These are phyloP conservation scores for Paramormyrops hopkinsi DNA, from an alignment of 2,797 vertebrate species.

Conservation along the genomic window DNA sequence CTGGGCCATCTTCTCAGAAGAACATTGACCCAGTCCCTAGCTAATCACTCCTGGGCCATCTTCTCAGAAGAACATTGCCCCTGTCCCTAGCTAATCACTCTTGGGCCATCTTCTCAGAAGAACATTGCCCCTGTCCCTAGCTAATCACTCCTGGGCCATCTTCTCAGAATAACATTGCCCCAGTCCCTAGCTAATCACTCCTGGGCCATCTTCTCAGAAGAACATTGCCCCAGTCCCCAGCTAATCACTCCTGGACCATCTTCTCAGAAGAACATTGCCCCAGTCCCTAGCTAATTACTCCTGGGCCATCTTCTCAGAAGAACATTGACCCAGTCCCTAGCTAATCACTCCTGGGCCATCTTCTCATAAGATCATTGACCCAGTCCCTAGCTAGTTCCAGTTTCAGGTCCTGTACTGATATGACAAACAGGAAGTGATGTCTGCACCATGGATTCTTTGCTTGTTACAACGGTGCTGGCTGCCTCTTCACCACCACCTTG, in stretches of 20 bases:
- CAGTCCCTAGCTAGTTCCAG: neutral
- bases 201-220: too few species aligned
- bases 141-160: neutral
- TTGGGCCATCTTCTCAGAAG: too few species aligned
- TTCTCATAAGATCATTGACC: neutral
- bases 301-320: neutral
- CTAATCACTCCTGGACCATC: too few species aligned
- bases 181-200: too few species aligned
- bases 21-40: neutral
- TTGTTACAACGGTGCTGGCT: neutral
- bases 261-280: too few species aligned
- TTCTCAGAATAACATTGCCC: too few species aligned
- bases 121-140: neutral
- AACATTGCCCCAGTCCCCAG: too few species aligned
- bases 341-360: too few species aligned
- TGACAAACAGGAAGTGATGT: neutral
- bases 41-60: neutral
- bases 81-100: neutral
- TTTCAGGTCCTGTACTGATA: neutral
- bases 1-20: too few species aligned
- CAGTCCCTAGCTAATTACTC: neutral
- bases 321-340: too few species aligned
- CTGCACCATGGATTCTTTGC: neutral
- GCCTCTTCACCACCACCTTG: neutral
- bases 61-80: neutral